These are phyloP conservation scores for Suncus etruscus DNA, from an alignment of 2,113 vertebrate species.

Conservation along the genomic window DNA sequence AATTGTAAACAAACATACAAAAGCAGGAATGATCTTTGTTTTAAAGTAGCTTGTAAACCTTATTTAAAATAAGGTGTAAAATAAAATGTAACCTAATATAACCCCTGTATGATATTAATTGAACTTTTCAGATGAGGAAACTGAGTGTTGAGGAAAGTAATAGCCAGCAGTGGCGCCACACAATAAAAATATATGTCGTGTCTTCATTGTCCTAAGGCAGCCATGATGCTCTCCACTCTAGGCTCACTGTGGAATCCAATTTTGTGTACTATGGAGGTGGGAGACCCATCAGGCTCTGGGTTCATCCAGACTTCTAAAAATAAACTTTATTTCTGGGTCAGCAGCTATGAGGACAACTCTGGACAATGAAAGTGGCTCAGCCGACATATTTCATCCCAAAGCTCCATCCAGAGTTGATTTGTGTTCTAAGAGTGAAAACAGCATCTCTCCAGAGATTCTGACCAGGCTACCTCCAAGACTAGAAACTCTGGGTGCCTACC, in stretches of 20 bases:
- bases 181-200: background rate
- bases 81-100: too few relatives aligned
- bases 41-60: too few relatives aligned
- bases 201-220: background rate
- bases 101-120: background rate
- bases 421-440: slow-evolving; percentile 6
- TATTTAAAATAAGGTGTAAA: too few relatives aligned
- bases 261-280: slow-evolving; percentile 18
- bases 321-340: slow-evolving; percentile 72
- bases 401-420: slow-evolving; percentile 29
- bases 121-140: background rate
- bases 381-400: slow-evolving; percentile 46
- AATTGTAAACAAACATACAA: too few relatives aligned
- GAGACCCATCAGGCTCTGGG: slow-evolving; percentile 7
- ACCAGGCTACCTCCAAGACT: background rate
- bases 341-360: slow-evolving; percentile 57
- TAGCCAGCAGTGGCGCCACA: too few relatives aligned
- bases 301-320: slow-evolving; percentile 72
- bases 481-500: background rate
- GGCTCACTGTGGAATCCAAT: slow-evolving; percentile 25
- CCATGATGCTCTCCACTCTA: background rate
- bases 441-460: background rate
- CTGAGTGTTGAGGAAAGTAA: background rate
- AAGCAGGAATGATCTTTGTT: too few relatives aligned
- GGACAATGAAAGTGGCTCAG: slow-evolving; percentile 42